Base-by-base conservation (phyloP, 2,797 vertebrate genomes). In the Coilia nasus region DNA sequence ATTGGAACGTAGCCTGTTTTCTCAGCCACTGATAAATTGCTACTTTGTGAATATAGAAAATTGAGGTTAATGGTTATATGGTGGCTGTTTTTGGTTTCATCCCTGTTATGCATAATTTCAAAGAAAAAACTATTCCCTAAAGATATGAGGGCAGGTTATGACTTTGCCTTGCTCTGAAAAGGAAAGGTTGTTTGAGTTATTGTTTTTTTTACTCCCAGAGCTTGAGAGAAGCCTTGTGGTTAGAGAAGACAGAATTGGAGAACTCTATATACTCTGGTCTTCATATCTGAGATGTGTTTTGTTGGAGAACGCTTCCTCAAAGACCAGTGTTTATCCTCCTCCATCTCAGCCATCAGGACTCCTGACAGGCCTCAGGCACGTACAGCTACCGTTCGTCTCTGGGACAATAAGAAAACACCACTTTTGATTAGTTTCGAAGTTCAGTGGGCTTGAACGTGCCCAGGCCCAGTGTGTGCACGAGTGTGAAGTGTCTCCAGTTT, bases 341-440 rank as follows among this genome's bases (percentile, higher is more conserved):
- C 94, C 91, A 95, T 95, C 95, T 95, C 94, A 92, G 94, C 95
- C 95, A 96, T 96, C 94, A 95, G 92, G 91, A 94, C 92, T 92
- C 93, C 93, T 92, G 91, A 90, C 91, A 54, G 86, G 91, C 93
- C 91, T 92, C 90, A 28, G 28, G 64, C 64, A 9, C 64, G 15
- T 28, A 28, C 25, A 41, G 15, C 31, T 12, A 12, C 25, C 50
- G 50, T 31, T 78, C 71, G 35, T 95, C 94, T 95, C 92, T 92
- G 92, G 95, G 95, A 96, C 95, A 96, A 95, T 96, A 95, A 95
- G 95, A 93, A 96, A 96, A 94, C 94, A 94, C 91, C 93, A 94
- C 94, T 93, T 96, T 95, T 95, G 94, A 96, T 96, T 96, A 96
- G 95, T 95, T 96, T 96, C 94, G 95, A 94, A 95, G 95, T 95